Conservation (phyloP, 2,888 invertebrate species). For the Netelia inedita region DNA sequence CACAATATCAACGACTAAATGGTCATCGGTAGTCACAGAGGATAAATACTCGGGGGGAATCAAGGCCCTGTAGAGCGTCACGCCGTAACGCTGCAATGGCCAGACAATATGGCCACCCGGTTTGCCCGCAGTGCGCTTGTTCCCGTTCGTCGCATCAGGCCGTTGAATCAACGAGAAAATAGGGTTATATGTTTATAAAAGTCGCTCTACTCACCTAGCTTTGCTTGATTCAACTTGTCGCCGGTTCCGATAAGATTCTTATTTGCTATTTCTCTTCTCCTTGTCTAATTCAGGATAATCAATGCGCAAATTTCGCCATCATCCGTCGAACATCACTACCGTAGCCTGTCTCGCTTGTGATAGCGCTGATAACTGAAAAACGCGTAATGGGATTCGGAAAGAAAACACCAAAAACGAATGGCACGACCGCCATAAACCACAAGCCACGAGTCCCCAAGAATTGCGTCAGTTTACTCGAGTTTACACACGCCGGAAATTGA, state of each 20-base stretch:
- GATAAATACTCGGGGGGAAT: not conserved
- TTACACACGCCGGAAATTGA: too few relatives aligned
- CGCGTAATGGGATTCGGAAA: too few relatives aligned
- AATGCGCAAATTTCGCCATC: not conserved
- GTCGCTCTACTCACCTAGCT: not conserved
- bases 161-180: not conserved
- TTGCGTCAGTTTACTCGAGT: too few relatives aligned
- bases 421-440: too few relatives aligned
- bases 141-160: not conserved
- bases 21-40: not conserved
- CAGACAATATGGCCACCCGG: not conserved
- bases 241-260: not conserved
- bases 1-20: not conserved
- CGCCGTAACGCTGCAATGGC: not conserved
- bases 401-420: too few relatives aligned
- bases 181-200: not conserved
- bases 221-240: not conserved
- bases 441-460: too few relatives aligned
- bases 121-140: not conserved
- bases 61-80: not conserved
- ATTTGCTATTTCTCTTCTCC: not conserved
- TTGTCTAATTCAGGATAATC: not conserved
- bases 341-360: not conserved
- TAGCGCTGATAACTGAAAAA: too few relatives aligned
- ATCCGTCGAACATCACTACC: not conserved